Conservation (phyloP, 2,888 invertebrate species). For the Tineola bisselliella region DNA sequence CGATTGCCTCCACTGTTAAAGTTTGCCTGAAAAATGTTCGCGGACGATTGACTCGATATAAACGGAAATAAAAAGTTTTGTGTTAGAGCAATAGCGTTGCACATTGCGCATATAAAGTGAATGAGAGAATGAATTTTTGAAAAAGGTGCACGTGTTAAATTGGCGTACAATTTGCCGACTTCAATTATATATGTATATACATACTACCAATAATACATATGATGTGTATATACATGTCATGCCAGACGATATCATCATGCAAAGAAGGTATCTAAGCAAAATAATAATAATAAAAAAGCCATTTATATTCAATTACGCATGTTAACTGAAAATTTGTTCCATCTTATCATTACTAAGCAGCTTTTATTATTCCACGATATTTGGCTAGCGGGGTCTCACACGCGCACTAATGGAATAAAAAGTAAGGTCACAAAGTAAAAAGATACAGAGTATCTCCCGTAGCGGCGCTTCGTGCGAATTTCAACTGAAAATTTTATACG, state of each 20-base stretch:
- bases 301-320: conserved; percentile 57
- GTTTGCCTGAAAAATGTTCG: conserved; percentile 68
- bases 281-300: not conserved
- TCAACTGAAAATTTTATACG: conserved; percentile 67
- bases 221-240: too few relatives aligned
- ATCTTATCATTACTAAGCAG: conserved; percentile 65
- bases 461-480: conserved; percentile 61
- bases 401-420: conserved; percentile 67
- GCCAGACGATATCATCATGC: not conserved
- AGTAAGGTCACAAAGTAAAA: conserved; percentile 68
- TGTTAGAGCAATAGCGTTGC: conserved; percentile 62
- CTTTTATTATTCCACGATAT: conserved; percentile 66
- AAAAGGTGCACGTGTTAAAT: conserved; percentile 4
- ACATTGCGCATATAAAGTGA: conserved; percentile 59
- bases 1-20: conserved; percentile 68
- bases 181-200: too few relatives aligned
- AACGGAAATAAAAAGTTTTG: conserved; percentile 68
- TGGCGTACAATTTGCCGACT: not conserved
- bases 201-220: too few relatives aligned
- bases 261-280: too few relatives aligned
- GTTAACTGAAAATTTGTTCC: conserved; percentile 46
- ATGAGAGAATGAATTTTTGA: conserved; percentile 24
- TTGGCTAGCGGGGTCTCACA: conserved; percentile 63
- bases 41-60: conserved; percentile 67
- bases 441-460: conserved; percentile 63